phyloP scores from a whole-genome alignment of 1,140 invertebrate species.

The Atta texana region DNA sequence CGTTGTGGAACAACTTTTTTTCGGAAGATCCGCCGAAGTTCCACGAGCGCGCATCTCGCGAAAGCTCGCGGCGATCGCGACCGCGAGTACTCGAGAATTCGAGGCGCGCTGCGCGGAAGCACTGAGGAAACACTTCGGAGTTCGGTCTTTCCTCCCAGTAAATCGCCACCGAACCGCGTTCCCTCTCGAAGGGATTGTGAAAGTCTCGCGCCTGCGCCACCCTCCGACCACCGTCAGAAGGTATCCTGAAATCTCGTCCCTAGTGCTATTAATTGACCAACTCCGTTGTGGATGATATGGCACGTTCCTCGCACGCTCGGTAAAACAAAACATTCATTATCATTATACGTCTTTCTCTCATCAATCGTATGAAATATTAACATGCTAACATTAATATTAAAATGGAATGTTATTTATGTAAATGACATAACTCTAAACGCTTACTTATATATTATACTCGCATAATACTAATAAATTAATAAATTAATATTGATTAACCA shows the following conservation, averaged over 20 bases:
- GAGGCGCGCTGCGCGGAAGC: constrained; percentile 41
- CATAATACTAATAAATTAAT: background rate
- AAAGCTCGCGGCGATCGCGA: constrained; percentile 2
- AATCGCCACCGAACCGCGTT: constrained; percentile 42
- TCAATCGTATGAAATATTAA: background rate
- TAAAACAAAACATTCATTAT: background rate
- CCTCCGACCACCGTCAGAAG: constrained; percentile 1
- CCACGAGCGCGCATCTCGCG: constrained; percentile 4
- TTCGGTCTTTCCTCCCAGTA: constrained; percentile 28
- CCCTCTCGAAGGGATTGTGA: constrained; percentile 45
- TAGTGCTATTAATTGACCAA: constrained; percentile 25
- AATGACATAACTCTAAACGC: background rate
- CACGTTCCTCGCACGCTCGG: background rate
- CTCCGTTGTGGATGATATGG: background rate
- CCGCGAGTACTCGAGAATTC: constrained; percentile 24
- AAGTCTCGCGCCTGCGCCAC: constrained; percentile 58
- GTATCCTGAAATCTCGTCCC: constrained; percentile 7
- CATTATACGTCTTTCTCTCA: background rate
- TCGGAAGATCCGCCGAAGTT: background rate
- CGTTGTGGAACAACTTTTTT: background rate
- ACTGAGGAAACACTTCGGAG: constrained; percentile 49
- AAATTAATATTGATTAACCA: background rate
- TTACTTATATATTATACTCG: background rate
- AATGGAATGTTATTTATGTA: background rate
- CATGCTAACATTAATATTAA: background rate